Base-by-base conservation (phyloP, 2,113 vertebrate species). In the Dermatemys mawii region DNA sequence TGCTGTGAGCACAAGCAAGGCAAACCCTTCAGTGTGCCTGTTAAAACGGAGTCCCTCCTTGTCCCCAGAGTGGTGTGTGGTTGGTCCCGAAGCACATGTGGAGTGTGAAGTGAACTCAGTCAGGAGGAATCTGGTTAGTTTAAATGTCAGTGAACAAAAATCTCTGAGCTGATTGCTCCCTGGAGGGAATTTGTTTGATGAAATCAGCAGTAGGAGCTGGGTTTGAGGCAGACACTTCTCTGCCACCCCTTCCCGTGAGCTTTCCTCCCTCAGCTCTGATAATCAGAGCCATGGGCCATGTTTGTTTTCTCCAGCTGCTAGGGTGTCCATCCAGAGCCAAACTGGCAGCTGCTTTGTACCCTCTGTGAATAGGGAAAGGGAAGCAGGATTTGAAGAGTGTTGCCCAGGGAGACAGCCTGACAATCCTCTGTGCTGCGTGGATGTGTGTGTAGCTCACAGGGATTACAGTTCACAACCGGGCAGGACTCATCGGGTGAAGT, bases 111-210 rank as follows among this genome's bases (percentile, higher is more conserved):
- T 83, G 80, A 26, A 26, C 48, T 67, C 44, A 29, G 81, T 70
- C 80, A 78, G 80, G 80, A 87, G n/a, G 85, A 87, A 70, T 81
- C 53, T 92, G 24, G 44, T 87, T 83, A 83, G 46, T 67, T 83
- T 79, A 87, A 92, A 88, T 88, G 90, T 78, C 90, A 92, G 29
- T 41, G 80, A 87, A 53, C 57, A 79, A 49, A 55, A 83, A 78
- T n/a, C 8, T 38, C 75, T n/a, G 12, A 63, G 75, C 32, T 16
- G 10, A n/a, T 29, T 76, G 51, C 63, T 76, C 51, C 75, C 44
- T 49, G 54, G 19, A 26, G 70, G 73, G 29, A 67, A 17, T 49
- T 54, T 26, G 7, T 8, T 48, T 70, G 49, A 67, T 78, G 73
- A 87, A 76, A 27, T 83, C 53, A n/a, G 67, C n/a, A 21, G 51